These are phyloP conservation scores for Epinotia bilunana DNA, from an alignment of 2,888 invertebrate genomes.

Conservation along the genomic window DNA sequence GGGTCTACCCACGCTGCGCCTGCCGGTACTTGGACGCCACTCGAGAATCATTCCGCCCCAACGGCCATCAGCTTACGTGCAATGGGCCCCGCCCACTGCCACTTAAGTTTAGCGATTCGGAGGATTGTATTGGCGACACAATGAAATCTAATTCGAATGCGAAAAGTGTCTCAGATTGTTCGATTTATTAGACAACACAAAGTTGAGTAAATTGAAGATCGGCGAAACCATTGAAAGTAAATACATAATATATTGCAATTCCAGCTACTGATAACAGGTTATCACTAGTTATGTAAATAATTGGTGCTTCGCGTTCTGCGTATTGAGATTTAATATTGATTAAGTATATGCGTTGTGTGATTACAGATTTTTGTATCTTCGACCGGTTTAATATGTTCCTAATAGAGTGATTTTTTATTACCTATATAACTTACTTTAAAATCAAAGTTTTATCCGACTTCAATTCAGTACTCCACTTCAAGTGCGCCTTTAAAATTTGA, in stretches of 20 bases:
- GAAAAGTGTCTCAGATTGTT: background rate
- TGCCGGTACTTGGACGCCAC: too few species aligned
- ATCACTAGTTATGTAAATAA: slow-evolving; percentile 10
- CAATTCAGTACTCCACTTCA: too few species aligned
- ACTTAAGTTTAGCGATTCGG: too few species aligned
- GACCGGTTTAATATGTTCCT: background rate
- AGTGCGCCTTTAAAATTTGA: too few species aligned
- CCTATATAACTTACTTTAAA: too few species aligned
- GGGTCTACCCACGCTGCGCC: too few species aligned
- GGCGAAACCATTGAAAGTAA: slow-evolving; percentile 15
- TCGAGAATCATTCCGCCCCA: too few species aligned
- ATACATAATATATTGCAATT: slow-evolving; percentile 12
- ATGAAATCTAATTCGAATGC: background rate
- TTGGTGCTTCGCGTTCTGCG: background rate
- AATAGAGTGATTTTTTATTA: too few species aligned
- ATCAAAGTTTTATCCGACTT: too few species aligned
- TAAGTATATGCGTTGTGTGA: background rate
- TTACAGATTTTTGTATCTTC: background rate
- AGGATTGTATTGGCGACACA: too few species aligned
- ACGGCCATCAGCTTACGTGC: too few species aligned
- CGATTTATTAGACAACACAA: background rate
- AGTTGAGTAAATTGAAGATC: background rate
- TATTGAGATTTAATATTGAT: background rate
- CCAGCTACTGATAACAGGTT: slow-evolving; percentile 19
- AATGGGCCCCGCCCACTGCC: too few species aligned